Base-by-base conservation (phyloP, 2,113 vertebrate genomes). In the Mola mola region DNA sequence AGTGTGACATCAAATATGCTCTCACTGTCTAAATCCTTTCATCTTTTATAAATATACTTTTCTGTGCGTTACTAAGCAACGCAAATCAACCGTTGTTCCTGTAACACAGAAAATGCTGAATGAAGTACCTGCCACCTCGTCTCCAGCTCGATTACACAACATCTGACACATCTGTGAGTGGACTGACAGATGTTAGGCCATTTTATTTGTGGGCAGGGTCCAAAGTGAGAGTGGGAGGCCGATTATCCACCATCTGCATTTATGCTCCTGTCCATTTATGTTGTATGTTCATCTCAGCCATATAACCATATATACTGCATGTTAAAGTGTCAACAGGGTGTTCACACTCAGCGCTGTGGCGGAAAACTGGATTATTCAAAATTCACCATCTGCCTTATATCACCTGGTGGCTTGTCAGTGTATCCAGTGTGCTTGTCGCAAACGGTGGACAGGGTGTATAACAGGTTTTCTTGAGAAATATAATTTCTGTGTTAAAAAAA, bases 371-470 rank as follows among this genome's bases (percentile, higher is more conserved):
- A 25, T 72, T 40, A 72, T 67, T 69, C 51, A 48, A 33, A 50
- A 59, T 29, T n/a, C 26, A 12, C 64, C 68, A 67, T 61, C 66
- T 75, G 65, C 21, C 37, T 52, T 31, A 53, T 37, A 68, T 69
- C 33, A 47, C 41, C 34, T 20, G 33, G 22, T 19, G 42, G 9
- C 52, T 8, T 40, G 22, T 56, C 7, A 6, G 20, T 26, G 36
- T 42, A 19, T 25, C 41, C 33, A 41, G 2, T 33, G 31, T 31
- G 29, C 24, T 16, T 22, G 6, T 7, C 15, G 46, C 34, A 64
- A 19, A 44, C 2, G 20, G 7, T n/a, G 37, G 25, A 19, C 28
- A 9, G 28, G 28, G 28, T n/a, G n/a, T n/a, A n/a, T n/a, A n/a
- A n/a, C n/a, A n/a, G n/a, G n/a, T n/a, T n/a, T n/a, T n/a, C n/a